phyloP scores from a whole-genome alignment of 1,140 invertebrate genomes.

The Zaprionus africanus region DNA sequence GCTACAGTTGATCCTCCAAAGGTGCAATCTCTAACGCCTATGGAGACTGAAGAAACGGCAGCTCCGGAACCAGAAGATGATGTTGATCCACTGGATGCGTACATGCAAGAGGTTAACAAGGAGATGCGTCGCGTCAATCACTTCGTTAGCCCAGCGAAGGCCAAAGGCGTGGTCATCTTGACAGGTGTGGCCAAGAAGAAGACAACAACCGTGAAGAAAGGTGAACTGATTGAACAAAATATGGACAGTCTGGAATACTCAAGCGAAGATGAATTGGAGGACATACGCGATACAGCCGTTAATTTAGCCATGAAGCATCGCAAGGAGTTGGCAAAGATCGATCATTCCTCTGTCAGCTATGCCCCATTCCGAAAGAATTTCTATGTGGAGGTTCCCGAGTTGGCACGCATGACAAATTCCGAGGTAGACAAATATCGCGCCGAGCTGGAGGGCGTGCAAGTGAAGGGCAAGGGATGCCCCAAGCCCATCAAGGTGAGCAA shows the following conservation, averaged over 20 bases:
- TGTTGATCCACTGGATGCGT: conserved; percentile 98
- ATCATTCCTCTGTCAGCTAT: conserved; percentile 94
- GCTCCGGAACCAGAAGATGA: conserved; percentile 87
- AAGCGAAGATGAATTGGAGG: conserved; percentile 97
- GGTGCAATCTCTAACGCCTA: neutral
- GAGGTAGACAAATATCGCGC: conserved; percentile 94
- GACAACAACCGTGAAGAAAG: conserved; percentile 90
- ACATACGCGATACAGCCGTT: conserved; percentile 95
- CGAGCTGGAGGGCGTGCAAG: conserved; percentile 93
- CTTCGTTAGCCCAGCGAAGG: conserved; percentile 82
- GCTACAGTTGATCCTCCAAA: neutral
- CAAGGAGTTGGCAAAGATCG: conserved; percentile 95
- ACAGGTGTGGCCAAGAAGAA: conserved; percentile 96
- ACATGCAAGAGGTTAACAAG: conserved; percentile 93
- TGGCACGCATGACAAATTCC: conserved; percentile 95
- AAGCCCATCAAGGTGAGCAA: conserved; percentile 92
- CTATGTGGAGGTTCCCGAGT: conserved; percentile 94
- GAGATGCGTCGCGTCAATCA: conserved; percentile 97
- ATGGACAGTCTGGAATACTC: conserved; percentile 99
- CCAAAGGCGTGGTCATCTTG: conserved; percentile 90
- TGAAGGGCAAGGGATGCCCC: conserved; percentile 95
- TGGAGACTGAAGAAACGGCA: conserved; percentile 4
- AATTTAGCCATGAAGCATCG: conserved; percentile 95
- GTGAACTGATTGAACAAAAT: conserved; percentile 98
- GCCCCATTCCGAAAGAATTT: conserved; percentile 97